A percentile compares a stretch with the other conserved stretches of the same genome.
These are phyloP conservation scores for Datnioides undecimradiatus DNA, from an alignment of 2,113 vertebrate species.

Conservation along the genomic window DNA sequence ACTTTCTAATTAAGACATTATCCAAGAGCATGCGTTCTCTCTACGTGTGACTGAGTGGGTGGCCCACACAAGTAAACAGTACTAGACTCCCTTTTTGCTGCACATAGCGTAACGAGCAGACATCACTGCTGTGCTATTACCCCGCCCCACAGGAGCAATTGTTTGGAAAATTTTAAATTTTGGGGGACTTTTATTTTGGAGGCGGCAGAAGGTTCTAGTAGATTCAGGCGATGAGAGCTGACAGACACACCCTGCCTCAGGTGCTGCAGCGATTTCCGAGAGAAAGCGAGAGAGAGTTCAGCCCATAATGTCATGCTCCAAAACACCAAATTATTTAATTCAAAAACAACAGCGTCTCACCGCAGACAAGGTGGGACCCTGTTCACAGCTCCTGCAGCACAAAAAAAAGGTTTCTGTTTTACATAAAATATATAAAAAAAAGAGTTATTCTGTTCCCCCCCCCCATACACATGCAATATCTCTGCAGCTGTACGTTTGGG, in stretches of 20 bases:
- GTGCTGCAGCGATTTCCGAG: conserved; percentile 11
- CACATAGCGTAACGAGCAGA: conserved; percentile 16
- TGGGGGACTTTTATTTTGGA: conserved; percentile 33
- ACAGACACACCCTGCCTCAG: conserved; percentile 30
- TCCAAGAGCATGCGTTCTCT: background rate
- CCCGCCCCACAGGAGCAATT: conserved; percentile 24
- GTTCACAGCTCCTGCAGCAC: background rate
- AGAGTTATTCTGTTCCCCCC: background rate
- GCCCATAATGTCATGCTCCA: background rate
- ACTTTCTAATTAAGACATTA: background rate
- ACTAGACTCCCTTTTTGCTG: conserved; percentile 6
- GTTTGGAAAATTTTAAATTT: conserved; percentile 46
- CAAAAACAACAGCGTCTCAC: conserved; percentile 5
- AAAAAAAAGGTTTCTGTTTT: background rate
- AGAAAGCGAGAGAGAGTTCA: background rate
- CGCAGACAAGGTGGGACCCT: background rate
- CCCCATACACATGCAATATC: background rate
- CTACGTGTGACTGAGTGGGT: conserved; percentile 1
- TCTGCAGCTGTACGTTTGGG: background rate
- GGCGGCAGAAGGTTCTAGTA: background rate
- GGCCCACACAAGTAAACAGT: background rate
- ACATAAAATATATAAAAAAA: background rate
- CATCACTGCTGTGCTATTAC: conserved; percentile 42
- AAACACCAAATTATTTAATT: conserved; percentile 44
- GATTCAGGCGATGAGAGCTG: background rate